A percentile compares a stretch with the other conserved stretches of the same genome.
These are phyloP conservation scores for Myotis brandtii DNA, from an alignment of 2,113 vertebrate genomes.

Conservation along the genomic window DNA sequence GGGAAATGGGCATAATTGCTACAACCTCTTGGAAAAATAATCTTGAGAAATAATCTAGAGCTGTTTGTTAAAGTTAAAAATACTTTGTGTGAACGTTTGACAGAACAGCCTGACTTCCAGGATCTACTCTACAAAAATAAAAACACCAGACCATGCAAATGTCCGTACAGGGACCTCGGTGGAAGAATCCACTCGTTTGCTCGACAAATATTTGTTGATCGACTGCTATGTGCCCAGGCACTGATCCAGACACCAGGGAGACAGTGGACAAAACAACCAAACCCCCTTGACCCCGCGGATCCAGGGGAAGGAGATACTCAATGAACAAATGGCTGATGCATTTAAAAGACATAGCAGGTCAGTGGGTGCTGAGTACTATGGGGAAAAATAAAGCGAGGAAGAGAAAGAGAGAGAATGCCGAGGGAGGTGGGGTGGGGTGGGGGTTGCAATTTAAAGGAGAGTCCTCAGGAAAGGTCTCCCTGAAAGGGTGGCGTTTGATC, in stretches of 20 bases:
- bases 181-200: neutral
- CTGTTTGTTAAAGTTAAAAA: slow-evolving; percentile 51
- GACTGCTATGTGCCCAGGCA: neutral
- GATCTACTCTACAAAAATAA: neutral
- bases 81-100: neutral
- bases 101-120: neutral
- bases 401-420: neutral
- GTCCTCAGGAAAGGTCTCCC: neutral
- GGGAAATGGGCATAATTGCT: slow-evolving; percentile 22
- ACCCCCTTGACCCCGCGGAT: neutral
- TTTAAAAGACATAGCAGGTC: neutral
- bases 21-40: neutral
- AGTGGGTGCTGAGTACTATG: neutral
- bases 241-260: neutral
- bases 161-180: neutral
- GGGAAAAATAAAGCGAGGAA: neutral
- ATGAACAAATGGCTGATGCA: neutral
- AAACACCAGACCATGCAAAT: neutral
- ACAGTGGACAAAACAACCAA: neutral
- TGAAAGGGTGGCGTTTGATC: neutral
- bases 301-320: neutral
- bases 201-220: neutral
- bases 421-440: neutral
- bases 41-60: slow-evolving; percentile 47
- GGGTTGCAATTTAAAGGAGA: neutral